A percentile compares a stretch with the other conserved stretches of the same genome.
Conservation (phyloP, 2,113 vertebrate species). For the Trematomus loennbergii region DNA sequence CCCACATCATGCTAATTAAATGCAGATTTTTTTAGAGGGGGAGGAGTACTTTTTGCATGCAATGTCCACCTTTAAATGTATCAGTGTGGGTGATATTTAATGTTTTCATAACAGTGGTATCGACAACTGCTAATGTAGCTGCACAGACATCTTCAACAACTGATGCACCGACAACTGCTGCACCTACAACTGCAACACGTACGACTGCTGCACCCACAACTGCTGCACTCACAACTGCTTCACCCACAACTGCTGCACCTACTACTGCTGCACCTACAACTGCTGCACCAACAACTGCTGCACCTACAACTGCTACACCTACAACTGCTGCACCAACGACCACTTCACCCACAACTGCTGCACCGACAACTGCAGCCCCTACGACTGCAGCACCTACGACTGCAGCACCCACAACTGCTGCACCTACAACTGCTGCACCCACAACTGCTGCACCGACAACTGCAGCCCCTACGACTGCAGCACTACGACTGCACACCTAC, state of each 20-base stretch:
- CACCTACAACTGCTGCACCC: background rate
- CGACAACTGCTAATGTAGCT: background rate
- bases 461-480: too few relatives aligned
- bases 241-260: background rate
- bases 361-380: too few relatives aligned
- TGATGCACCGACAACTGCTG: too few relatives aligned
- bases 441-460: too few relatives aligned
- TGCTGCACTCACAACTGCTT: background rate
- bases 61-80: too few relatives aligned
- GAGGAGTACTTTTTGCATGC: too few relatives aligned
- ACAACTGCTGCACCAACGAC: background rate
- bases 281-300: background rate
- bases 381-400: background rate
- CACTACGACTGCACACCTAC: too few relatives aligned
- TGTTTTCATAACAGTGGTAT: background rate
- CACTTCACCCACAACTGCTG: background rate
- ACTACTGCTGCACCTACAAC: background rate
- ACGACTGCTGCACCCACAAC: background rate
- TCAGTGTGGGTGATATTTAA: too few relatives aligned
- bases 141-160: background rate
- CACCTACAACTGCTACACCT: background rate
- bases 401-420: background rate
- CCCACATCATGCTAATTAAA: too few relatives aligned
- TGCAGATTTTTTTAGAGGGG: too few relatives aligned
- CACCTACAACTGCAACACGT: background rate